Evolutionary conservation across 2,888 invertebrate genomes (phyloP), one percentile per base, ranked within the genome.

Genomic region (Anaspis maculata): DNA sequence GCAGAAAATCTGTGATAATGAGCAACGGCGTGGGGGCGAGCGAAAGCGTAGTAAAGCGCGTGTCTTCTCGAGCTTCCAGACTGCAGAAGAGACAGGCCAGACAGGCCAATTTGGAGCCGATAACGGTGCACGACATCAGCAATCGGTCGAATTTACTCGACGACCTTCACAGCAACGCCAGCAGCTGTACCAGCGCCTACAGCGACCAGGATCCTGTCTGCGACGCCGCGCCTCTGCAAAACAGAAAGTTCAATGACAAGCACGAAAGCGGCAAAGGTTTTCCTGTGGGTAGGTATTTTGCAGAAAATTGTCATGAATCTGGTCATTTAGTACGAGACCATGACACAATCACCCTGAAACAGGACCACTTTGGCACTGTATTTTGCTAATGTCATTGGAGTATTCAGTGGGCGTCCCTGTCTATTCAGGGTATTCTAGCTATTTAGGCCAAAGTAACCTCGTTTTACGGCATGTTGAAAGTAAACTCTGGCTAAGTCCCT

Each of bases 171-270:
- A 67, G 66, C 40, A 67, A 66, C 38, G 62, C 65, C 0, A 67
- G 67, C 44, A 66, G 64, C 37, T 62, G 62, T 39, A 61, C 72
- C 7, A 73, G 75, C 54, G 71, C 71, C 35, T 61, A 58, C 41
- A 64, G 65, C 42, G 66, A 67, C 52, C 60, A 57, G 23, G 66
- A 65, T 45, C 48, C 52, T 3, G 64, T 60, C 3, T 62, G 57
- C 44, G 67, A 67, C 46, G 66, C 62, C 10, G 57, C 60, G n/a
- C n/a, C n/a, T n/a, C 60, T 61, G 28, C 61, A 62, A 37, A 59
- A 58, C 42, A 59, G 61, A 46, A 56, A 61, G 32, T 67, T 67
- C 41, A 66, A 64, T 48, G 67, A 68, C 34, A 59, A 56, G 26
- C 65, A 65, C 30, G 68, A 68, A 44, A 61, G 62, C 43, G 64